Conservation (phyloP, 2,797 vertebrate species). For the Urophycis tenuis region DNA sequence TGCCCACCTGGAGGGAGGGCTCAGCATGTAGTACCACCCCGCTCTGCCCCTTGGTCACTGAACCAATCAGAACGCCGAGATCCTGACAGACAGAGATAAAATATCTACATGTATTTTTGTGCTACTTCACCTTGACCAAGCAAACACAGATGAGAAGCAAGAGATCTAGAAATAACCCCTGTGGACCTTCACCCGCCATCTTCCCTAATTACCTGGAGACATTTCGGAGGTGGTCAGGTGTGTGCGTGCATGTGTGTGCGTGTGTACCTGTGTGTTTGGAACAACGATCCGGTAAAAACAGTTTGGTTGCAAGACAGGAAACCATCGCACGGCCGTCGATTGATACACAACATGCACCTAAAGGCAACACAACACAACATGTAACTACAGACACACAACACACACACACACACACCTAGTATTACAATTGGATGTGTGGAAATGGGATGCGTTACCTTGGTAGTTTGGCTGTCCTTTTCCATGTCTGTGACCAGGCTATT, state of each 20-base stretch:
- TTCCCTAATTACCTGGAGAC: background rate
- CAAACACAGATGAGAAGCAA: background rate
- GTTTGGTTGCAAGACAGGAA: slow-evolving; percentile 58
- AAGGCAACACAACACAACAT: too few species aligned
- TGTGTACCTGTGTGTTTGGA: slow-evolving; percentile 45
- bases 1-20: slow-evolving; percentile 33
- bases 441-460: slow-evolving; percentile 6
- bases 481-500: slow-evolving; percentile 45
- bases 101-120: background rate
- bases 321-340: slow-evolving; percentile 54
- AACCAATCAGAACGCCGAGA: slow-evolving; percentile 39
- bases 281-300: slow-evolving; percentile 56
- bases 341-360: slow-evolving; percentile 24
- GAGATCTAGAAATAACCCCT: background rate
- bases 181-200: too few species aligned
- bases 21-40: slow-evolving; percentile 34
- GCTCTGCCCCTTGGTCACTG: background rate
- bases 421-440: background rate
- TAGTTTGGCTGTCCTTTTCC: slow-evolving; percentile 28
- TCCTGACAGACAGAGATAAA: slow-evolving; percentile 35
- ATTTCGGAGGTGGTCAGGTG: slow-evolving; percentile 13
- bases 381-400: background rate
- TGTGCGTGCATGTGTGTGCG: background rate
- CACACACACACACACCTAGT: background rate
- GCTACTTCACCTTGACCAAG: background rate